Base-by-base conservation (phyloP, 2,113 vertebrate genomes). In the Harpagus bidentatus region DNA sequence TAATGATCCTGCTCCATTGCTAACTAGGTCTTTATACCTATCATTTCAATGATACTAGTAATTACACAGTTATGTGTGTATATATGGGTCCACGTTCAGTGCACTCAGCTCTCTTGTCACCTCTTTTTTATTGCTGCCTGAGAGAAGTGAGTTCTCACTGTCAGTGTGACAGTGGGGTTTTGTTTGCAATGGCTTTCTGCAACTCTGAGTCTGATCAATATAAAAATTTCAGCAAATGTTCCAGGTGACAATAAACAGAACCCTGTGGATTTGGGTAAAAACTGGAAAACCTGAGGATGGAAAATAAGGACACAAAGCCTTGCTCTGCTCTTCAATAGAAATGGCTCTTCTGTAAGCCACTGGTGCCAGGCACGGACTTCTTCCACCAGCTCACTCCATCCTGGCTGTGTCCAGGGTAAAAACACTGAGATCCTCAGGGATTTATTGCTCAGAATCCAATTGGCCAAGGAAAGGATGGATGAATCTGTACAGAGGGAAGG, bases 11-110 rank as follows among this genome's bases (percentile, higher is more conserved):
- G 89, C 78, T 93, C 91, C 56, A 5, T 59, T 73, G 88, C 94
- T 95, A 97, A 91, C 93, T 93, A 66, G 93, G 93, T 76, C 95
- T 97, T 90, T 87, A 72, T 36, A 91, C 70, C 80, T 82, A 76
- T 95, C 89, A 87, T 85, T 95, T 65, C 86, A 91, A 45, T 45
- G 86, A 87, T 82, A 43, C 43, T 21, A 42, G 88, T 80, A 96
- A 97, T 97, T 97, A 91, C 88, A 82, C 34, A 94, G 88, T 86
- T 91, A 79, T 16, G 45, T 78, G 38, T 62, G 72, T 89, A 21
- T 47, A 23, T 65, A 45, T 21, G 69, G 77, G 88, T 88, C 80
- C 55, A 4, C 61, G 69, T 55, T 80, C 72, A 16, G 38, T 43
- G 84, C 62, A 18, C 77, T 86, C 67, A 52, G 78, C 81, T 95